These are phyloP conservation scores for Otolemur garnettii DNA, from an alignment of 2,113 vertebrate genomes.

Conservation along the genomic window DNA sequence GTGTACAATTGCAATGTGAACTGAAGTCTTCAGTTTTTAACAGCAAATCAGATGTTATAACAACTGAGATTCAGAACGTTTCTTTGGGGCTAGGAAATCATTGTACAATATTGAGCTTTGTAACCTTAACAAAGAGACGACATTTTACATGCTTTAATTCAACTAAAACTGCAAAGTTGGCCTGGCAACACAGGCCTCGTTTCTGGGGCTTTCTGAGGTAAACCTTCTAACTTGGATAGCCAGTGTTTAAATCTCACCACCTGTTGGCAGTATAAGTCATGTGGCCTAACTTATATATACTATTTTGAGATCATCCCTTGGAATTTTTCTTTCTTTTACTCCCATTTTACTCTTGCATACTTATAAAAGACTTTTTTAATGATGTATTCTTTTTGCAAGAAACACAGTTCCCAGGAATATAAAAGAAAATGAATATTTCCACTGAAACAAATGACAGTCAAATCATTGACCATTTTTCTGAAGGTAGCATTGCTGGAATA, in stretches of 20 bases:
- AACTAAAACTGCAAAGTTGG: neutral
- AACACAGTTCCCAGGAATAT: neutral
- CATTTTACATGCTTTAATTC: neutral
- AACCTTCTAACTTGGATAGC: neutral
- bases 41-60: neutral
- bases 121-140: neutral
- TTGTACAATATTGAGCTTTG: neutral
- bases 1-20: neutral
- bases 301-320: neutral
- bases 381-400: neutral
- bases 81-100: neutral
- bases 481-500: neutral
- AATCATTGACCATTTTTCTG: neutral
- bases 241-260: neutral
- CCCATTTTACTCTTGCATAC: neutral
- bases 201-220: neutral
- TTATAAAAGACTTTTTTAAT: neutral
- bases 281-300: neutral
- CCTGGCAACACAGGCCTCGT: neutral
- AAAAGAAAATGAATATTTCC: constrained; percentile 5
- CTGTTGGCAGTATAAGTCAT: neutral
- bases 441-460: neutral
- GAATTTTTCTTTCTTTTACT: constrained; percentile 4
- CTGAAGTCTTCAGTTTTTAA: neutral
- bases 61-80: neutral